Conservation (phyloP, 1,140 invertebrate species). For the Euwallacea fornicatus region DNA sequence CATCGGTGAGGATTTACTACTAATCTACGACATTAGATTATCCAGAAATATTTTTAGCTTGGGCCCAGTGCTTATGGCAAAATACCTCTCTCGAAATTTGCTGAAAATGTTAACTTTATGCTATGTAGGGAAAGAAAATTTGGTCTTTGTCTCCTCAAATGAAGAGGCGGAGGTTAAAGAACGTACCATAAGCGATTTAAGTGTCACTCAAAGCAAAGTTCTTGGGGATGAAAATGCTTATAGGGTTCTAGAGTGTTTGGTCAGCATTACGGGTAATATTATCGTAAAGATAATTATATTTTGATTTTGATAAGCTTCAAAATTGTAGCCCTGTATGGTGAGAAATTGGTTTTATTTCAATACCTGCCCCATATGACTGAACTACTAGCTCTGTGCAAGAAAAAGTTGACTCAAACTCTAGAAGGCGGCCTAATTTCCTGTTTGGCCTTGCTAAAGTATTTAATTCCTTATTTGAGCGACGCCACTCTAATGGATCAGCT, state of each 20-base stretch:
- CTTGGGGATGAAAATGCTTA: conserved; percentile 80
- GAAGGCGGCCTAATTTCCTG: conserved; percentile 89
- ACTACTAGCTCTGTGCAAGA: conserved; percentile 72
- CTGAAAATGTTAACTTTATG: conserved; percentile 92
- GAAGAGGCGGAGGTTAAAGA: conserved; percentile 55
- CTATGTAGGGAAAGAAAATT: conserved; percentile 84
- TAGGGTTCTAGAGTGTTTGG: conserved; percentile 86
- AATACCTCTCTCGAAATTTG: conserved; percentile 87
- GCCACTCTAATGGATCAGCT: conserved; percentile 83
- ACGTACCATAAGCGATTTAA: conserved; percentile 50
- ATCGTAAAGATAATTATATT: not conserved
- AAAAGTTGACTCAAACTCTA: conserved; percentile 75
- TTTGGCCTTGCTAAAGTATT: conserved; percentile 76
- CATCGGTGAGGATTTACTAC: conserved; percentile 57
- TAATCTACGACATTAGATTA: not conserved
- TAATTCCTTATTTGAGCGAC: conserved; percentile 82
- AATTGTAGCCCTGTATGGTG: conserved; percentile 80
- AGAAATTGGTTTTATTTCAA: conserved; percentile 90
- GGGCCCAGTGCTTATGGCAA: conserved; percentile 92
- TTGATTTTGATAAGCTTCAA: not conserved
- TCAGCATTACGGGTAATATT: conserved; percentile 71
- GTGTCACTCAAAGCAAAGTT: conserved; percentile 62
- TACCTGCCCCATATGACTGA: conserved; percentile 93
- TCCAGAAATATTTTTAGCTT: conserved; percentile 57
- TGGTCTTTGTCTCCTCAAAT: conserved; percentile 57